Percentiles rank a stretch among this genome's conserved stretches.
Evolutionary conservation across 2,888 invertebrate genomes (phyloP).

Genomic region (Timema podura): DNA sequence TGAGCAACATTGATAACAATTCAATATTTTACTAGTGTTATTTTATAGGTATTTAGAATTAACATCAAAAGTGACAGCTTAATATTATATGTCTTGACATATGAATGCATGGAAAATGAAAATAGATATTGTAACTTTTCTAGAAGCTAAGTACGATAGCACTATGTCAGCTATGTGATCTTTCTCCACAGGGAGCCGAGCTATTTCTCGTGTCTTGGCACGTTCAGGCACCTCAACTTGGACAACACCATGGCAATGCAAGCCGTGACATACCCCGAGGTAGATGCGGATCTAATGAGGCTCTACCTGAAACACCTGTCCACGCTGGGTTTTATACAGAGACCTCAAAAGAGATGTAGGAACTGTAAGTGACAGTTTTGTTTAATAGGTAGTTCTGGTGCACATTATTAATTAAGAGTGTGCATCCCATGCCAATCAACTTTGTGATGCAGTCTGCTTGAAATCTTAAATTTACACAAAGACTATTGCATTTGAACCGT

Average conservation of each 20-base stretch:
- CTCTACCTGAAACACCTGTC: constrained; percentile 31
- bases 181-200: constrained; percentile 25
- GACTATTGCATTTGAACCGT: too few species aligned
- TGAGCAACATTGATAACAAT: too few species aligned
- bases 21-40: too few species aligned
- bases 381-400: too few species aligned
- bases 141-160: background rate
- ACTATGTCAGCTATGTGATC: background rate
- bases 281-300: constrained; percentile 29
- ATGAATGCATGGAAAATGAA: background rate
- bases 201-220: constrained; percentile 26
- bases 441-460: too few species aligned
- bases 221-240: constrained; percentile 29
- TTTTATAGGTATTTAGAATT: too few species aligned
- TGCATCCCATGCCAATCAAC: too few species aligned
- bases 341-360: constrained; percentile 22
- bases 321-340: constrained; percentile 23
- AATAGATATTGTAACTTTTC: background rate
- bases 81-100: background rate
- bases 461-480: too few species aligned
- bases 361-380: constrained; percentile 22
- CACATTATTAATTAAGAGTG: too few species aligned
- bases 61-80: too few species aligned
- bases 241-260: constrained; percentile 22
- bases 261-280: constrained; percentile 29